phyloP scores from a whole-genome alignment of 2,113 vertebrate species.

The Baryphthengus martii region DNA sequence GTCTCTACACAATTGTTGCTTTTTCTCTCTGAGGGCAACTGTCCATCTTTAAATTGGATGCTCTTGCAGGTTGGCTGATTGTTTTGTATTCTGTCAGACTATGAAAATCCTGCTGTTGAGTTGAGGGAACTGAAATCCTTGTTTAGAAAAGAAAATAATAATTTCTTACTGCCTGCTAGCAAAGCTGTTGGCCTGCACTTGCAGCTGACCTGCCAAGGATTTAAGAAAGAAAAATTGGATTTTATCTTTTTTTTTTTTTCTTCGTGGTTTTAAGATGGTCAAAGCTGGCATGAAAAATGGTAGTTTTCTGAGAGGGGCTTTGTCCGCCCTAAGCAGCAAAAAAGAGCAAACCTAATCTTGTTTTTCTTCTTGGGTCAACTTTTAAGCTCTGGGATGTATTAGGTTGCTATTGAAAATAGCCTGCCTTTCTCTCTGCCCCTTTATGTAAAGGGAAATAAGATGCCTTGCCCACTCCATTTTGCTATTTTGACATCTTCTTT shows the following conservation, averaged over 20 bases:
- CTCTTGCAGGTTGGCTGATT: slow-evolving; percentile 1
- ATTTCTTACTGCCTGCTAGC: slow-evolving; percentile 22
- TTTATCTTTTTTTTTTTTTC: background rate
- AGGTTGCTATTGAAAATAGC: background rate
- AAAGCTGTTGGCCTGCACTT: slow-evolving; percentile 16
- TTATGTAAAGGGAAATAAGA: background rate
- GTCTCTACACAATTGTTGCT: background rate
- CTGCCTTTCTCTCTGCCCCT: background rate
- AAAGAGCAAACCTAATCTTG: slow-evolving; percentile 22
- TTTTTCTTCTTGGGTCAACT: slow-evolving; percentile 26
- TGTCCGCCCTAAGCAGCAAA: slow-evolving; percentile 26
- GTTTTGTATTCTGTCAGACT: background rate
- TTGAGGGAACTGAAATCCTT: slow-evolving; percentile 24
- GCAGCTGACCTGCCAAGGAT: slow-evolving; percentile 50
- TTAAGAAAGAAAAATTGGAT: slow-evolving; percentile 27
- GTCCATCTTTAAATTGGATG: background rate
- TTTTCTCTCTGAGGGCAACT: background rate
- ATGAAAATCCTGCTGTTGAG: slow-evolving; percentile 22
- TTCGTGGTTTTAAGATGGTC: slow-evolving; percentile 30
- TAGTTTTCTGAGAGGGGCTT: slow-evolving; percentile 20
- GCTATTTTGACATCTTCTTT: background rate
- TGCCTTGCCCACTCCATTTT: background rate
- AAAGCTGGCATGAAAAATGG: slow-evolving; percentile 49
- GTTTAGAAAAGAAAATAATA: slow-evolving; percentile 23
- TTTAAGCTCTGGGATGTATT: background rate